phyloP scores from a whole-genome alignment of 2,797 vertebrate species.

The Xenopus petersii region DNA sequence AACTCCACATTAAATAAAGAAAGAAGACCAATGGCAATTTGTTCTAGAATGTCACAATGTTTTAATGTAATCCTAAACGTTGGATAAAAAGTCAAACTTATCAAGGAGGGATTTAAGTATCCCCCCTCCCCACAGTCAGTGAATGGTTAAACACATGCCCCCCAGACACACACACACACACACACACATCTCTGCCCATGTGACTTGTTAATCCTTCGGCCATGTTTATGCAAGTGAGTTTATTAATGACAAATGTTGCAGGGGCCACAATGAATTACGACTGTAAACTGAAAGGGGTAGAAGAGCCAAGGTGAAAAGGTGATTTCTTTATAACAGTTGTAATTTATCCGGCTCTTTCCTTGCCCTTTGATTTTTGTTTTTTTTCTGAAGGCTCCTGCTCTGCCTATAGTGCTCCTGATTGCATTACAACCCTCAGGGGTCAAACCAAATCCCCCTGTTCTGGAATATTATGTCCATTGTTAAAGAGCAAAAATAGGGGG shows the following conservation, averaged over 20 bases:
- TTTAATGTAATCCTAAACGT: too few species aligned
- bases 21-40: too few species aligned
- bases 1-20: too few species aligned
- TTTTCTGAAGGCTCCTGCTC: slow-evolving; percentile 56
- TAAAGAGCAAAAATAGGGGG: slow-evolving; percentile 65
- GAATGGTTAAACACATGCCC: too few species aligned
- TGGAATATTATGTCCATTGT: slow-evolving; percentile 88
- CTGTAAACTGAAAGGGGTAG: slow-evolving; percentile 64
- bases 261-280: slow-evolving; percentile 60
- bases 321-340: slow-evolving; percentile 69
- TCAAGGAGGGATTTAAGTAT: too few species aligned
- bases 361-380: slow-evolving; percentile 65
- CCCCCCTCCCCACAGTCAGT: too few species aligned
- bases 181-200: slow-evolving; percentile 3
- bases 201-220: slow-evolving; percentile 60
- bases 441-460: slow-evolving; percentile 79
- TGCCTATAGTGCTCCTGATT: slow-evolving; percentile 75
- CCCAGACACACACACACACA: too few species aligned
- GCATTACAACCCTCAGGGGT: slow-evolving; percentile 77
- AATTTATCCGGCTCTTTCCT: slow-evolving; percentile 67
- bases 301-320: slow-evolving; percentile 65
- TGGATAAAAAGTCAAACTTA: too few species aligned
- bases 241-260: slow-evolving; percentile 65
- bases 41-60: too few species aligned
- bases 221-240: slow-evolving; percentile 59